Evolutionary conservation across 2,113 vertebrate genomes (phyloP).

Genomic region (Clinocottus analis): DNA sequence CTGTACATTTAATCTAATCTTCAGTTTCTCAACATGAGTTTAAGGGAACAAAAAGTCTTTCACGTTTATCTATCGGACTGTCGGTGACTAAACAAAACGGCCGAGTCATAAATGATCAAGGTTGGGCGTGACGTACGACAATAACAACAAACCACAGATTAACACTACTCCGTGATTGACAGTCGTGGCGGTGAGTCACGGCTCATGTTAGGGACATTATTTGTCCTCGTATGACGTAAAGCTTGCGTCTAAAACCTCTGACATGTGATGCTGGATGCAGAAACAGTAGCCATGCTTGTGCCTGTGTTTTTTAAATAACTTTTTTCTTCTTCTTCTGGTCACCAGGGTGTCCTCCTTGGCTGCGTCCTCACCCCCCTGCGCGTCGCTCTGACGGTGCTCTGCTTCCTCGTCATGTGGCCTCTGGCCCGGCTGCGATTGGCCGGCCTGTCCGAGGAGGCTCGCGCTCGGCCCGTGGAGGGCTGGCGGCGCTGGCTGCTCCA

Average conservation of each 20-base stretch:
- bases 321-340: background rate
- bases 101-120: background rate
- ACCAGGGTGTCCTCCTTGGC: constrained; percentile 85
- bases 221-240: too few species aligned
- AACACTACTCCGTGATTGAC: background rate
- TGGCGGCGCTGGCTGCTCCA: constrained; percentile 86
- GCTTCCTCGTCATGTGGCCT: constrained; percentile 89
- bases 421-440: constrained; percentile 84
- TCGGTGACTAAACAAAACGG: constrained; percentile 3
- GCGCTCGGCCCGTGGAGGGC: constrained; percentile 81
- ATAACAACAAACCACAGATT: background rate
- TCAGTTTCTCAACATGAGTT: too few species aligned
- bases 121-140: background rate
- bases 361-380: constrained; percentile 85
- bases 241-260: background rate
- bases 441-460: constrained; percentile 83
- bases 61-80: background rate
- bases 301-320: background rate
- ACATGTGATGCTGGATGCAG: background rate
- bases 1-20: too few species aligned
- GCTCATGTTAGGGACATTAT: background rate
- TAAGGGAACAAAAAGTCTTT: constrained; percentile 1
- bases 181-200: background rate
- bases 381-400: constrained; percentile 73
- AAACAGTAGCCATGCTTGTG: too few species aligned